Evolutionary conservation across 1,140 invertebrate genomes (phyloP).

Genomic region (Danaus plexippus): DNA sequence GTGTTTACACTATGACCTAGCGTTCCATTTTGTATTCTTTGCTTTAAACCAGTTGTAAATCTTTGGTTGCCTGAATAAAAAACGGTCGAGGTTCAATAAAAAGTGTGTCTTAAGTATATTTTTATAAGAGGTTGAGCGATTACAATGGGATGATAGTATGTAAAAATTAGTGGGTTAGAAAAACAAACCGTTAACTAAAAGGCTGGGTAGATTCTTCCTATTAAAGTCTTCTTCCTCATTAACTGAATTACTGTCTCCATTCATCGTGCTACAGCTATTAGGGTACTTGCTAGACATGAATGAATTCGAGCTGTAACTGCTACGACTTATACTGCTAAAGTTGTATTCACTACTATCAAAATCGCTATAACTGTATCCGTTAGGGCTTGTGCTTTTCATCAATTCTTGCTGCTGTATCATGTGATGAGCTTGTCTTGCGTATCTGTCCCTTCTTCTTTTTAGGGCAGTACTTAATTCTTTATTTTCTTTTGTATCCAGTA

Average conservation of each 20-base stretch:
- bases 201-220: conserved; percentile 37
- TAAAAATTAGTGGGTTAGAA: conserved; percentile 50
- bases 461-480: conserved; percentile 48
- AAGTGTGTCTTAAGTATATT: background rate
- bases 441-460: conserved; percentile 47
- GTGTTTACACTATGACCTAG: conserved; percentile 54
- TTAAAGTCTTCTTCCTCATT: conserved; percentile 36
- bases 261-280: conserved; percentile 24
- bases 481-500: conserved; percentile 51
- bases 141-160: background rate
- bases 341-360: conserved; percentile 29
- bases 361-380: conserved; percentile 35
- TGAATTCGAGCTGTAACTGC: conserved; percentile 24
- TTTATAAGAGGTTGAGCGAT: conserved; percentile 10
- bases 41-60: conserved; percentile 73
- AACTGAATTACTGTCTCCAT: conserved; percentile 19
- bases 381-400: conserved; percentile 34
- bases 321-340: conserved; percentile 24
- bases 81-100: background rate
- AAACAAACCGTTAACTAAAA: conserved; percentile 64
- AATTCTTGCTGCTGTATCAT: conserved; percentile 54
- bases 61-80: conserved; percentile 62
- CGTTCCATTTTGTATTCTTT: conserved; percentile 72
- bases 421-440: conserved; percentile 48
- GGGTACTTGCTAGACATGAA: conserved; percentile 22